Percentiles rank a stretch among this genome's conserved stretches.
Conservation (phyloP, 2,888 invertebrate species). For the Tenthredo livida region DNA sequence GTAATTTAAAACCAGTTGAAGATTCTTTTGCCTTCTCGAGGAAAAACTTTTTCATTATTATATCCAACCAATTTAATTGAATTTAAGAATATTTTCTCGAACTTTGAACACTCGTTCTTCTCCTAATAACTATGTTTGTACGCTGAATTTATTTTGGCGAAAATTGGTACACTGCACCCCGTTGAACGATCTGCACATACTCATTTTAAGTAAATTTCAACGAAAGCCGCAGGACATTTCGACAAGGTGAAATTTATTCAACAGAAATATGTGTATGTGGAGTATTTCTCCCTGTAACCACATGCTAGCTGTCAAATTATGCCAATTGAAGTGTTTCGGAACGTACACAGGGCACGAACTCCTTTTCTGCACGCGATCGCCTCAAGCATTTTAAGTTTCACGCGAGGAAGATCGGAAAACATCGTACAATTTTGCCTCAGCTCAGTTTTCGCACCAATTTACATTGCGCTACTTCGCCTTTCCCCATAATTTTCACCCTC, state of each 20-base stretch:
- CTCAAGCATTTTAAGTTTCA: conserved; percentile 3
- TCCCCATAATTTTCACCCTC: conserved; percentile 17
- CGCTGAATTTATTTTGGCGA: neutral
- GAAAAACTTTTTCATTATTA: conserved; percentile 1
- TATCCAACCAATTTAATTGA: neutral
- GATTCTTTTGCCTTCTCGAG: neutral
- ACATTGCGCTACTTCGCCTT: neutral
- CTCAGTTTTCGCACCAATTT: conserved; percentile 34
- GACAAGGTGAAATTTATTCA: neutral
- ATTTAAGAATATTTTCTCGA: neutral
- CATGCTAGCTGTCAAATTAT: conserved; percentile 44
- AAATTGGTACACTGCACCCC: neutral
- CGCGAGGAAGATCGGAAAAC: conserved; percentile 31
- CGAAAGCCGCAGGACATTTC: conserved; percentile 4
- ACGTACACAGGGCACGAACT: conserved; percentile 36
- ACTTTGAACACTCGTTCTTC: neutral
- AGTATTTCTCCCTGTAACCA: conserved; percentile 34
- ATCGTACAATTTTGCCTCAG: conserved; percentile 18
- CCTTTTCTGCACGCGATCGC: conserved; percentile 40
- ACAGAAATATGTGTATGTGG: neutral
- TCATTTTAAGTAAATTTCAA: conserved; percentile 6
- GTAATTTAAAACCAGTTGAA: neutral
- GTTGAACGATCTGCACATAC: neutral
- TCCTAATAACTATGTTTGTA: neutral
- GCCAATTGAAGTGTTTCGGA: conserved; percentile 42